Evolutionary conservation across 1,140 invertebrate genomes (phyloP).

Genomic region (Aphis craccivora): DNA sequence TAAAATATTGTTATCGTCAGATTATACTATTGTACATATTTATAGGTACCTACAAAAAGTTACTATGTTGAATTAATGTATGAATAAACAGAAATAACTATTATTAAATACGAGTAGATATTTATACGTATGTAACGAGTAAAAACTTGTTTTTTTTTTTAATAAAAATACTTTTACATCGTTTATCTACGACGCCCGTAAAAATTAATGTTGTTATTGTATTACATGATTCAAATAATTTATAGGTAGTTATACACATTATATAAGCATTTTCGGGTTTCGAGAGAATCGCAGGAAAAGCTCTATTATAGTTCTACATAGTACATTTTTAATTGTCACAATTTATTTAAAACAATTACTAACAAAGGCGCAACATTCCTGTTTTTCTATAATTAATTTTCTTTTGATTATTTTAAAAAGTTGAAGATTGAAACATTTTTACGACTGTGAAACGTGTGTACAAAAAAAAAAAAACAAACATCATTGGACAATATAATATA

Average conservation of each 20-base stretch:
- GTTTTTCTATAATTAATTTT: no score
- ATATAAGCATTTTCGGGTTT: background rate
- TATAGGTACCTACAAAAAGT: no score
- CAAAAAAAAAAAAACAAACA: no score
- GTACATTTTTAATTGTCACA: background rate
- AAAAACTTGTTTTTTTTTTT: background rate
- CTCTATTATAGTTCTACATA: background rate
- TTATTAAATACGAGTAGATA: background rate
- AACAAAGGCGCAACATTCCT: background rate
- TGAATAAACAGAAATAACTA: background rate
- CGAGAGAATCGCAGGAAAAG: background rate
- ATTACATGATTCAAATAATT: no score
- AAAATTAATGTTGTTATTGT: no score
- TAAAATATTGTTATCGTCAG: background rate
- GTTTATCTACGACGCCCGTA: no score
- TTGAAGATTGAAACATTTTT: background rate
- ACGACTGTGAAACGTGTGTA: no score
- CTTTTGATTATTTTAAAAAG: background rate
- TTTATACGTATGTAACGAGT: background rate
- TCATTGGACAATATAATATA: no score
- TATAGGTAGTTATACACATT: background rate
- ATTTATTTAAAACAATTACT: background rate
- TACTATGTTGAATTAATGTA: background rate
- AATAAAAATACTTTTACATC: background rate
- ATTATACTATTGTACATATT: background rate